phyloP scores from a whole-genome alignment of 2,888 invertebrate species.

The Podabrus alpinus region DNA sequence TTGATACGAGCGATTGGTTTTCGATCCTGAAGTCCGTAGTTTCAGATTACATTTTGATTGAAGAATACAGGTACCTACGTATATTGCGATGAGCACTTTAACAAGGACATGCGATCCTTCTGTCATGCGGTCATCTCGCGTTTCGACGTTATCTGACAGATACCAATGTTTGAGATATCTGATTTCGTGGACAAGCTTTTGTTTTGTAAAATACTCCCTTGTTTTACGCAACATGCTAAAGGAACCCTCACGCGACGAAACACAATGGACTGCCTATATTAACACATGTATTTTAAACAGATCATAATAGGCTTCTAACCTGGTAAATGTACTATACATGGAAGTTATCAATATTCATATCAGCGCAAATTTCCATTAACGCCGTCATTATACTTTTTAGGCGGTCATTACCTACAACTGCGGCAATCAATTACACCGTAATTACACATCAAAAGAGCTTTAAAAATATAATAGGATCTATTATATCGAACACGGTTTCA shows the following conservation, averaged over 20 bases:
- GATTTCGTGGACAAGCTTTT: conserved; percentile 33
- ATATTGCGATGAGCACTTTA: conserved; percentile 42
- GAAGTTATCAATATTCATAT: conserved; percentile 30
- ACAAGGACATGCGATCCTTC: conserved; percentile 49
- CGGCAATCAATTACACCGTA: conserved; percentile 24
- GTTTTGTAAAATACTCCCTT: conserved; percentile 22
- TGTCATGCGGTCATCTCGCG: conserved; percentile 46
- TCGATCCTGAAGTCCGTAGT: conserved; percentile 40
- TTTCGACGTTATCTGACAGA: conserved; percentile 37
- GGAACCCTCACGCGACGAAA: conserved; percentile 29
- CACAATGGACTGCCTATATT: conserved; percentile 33
- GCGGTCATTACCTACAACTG: conserved; percentile 25
- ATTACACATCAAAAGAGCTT: conserved; percentile 14
- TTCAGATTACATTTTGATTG: conserved; percentile 54
- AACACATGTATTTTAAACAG: conserved; percentile 38
- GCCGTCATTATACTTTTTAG: conserved; percentile 31
- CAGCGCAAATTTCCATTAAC: conserved; percentile 32
- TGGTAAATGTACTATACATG: conserved; percentile 14
- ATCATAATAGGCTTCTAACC: conserved; percentile 29
- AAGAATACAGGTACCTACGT: conserved; percentile 48
- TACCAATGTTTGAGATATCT: conserved; percentile 37
- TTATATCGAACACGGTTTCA: not conserved
- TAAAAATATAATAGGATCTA: conserved; percentile 5
- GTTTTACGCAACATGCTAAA: conserved; percentile 25
- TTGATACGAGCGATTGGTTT: conserved; percentile 50